phyloP scores from a whole-genome alignment of 1,140 invertebrate species.

The Drosophila azteca region DNA sequence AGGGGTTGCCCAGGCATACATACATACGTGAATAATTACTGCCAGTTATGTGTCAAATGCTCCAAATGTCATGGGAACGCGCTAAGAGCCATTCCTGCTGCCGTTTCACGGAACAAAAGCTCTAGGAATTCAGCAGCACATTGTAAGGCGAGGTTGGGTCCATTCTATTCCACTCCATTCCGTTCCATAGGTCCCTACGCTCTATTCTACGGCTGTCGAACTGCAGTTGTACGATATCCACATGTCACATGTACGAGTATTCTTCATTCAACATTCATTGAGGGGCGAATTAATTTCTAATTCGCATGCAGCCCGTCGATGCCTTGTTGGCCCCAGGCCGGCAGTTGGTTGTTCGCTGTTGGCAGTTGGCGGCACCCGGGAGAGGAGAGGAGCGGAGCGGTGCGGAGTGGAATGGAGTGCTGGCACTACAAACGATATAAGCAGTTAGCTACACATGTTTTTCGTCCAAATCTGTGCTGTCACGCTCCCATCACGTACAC shows the following conservation, averaged over 20 bases:
- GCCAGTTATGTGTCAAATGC: conserved; percentile 25
- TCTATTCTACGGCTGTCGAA: too few species aligned
- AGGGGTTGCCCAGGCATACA: conserved; percentile 10
- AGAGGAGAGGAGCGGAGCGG: too few species aligned
- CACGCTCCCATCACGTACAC: conserved; percentile 68
- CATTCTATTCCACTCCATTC: too few species aligned
- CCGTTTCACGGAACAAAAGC: conserved; percentile 25
- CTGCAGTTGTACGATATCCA: too few species aligned
- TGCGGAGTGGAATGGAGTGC: neutral
- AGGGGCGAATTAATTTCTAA: conserved; percentile 80
- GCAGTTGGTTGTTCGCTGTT: too few species aligned
- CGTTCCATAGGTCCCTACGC: too few species aligned
- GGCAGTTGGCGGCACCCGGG: too few species aligned
- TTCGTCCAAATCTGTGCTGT: conserved; percentile 75
- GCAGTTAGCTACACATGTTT: conserved; percentile 82
- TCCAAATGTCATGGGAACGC: conserved; percentile 72
- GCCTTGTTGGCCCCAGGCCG: conserved; percentile 18
- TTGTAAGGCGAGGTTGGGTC: neutral
- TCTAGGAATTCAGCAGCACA: conserved; percentile 45
- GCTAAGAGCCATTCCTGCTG: conserved; percentile 19
- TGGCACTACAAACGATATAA: conserved; percentile 63
- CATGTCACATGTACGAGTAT: conserved; percentile 12
- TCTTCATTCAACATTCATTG: conserved; percentile 46
- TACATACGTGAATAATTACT: conserved; percentile 35
- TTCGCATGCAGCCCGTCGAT: conserved; percentile 74